Conservation (phyloP, 2,113 vertebrate genomes). For the Raja brachyura region DNA sequence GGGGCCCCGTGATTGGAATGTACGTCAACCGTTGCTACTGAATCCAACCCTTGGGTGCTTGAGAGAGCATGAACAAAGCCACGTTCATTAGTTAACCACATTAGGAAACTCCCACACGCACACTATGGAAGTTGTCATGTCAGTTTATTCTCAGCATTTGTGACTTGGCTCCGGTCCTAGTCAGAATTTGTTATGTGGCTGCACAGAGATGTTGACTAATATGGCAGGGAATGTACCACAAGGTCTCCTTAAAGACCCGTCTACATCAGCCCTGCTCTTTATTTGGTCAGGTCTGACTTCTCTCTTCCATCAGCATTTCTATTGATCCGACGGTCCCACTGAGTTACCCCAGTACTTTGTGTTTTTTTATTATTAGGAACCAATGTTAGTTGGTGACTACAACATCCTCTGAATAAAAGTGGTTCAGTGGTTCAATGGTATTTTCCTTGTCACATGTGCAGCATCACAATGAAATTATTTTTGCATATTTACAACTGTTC, state of each 20-base stretch:
- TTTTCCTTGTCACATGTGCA: too few relatives aligned
- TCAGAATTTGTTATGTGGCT: not conserved
- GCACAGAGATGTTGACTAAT: not conserved
- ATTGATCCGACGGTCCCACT: not conserved
- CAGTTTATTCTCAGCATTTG: constrained; percentile 16
- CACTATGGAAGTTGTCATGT: constrained; percentile 13
- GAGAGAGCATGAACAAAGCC: not conserved
- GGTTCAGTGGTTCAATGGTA: too few relatives aligned
- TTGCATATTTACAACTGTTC: too few relatives aligned
- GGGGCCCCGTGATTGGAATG: not conserved
- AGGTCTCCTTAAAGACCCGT: not conserved
- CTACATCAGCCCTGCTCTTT: too few relatives aligned
- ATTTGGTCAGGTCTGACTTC: not conserved
- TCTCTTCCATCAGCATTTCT: not conserved
- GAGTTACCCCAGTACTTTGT: too few relatives aligned
- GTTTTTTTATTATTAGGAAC: too few relatives aligned
- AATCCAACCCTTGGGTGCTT: not conserved
- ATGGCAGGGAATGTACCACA: not conserved
- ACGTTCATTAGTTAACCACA: not conserved
- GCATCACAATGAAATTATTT: too few relatives aligned
- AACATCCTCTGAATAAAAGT: too few relatives aligned
- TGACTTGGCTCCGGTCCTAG: not conserved
- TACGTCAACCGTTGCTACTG: not conserved
- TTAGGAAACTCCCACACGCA: constrained; percentile 10
- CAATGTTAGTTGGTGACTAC: too few relatives aligned